A percentile compares a stretch with the other conserved stretches of the same genome.
Conservation (phyloP, 2,113 vertebrate species). For the Equus przewalskii region DNA sequence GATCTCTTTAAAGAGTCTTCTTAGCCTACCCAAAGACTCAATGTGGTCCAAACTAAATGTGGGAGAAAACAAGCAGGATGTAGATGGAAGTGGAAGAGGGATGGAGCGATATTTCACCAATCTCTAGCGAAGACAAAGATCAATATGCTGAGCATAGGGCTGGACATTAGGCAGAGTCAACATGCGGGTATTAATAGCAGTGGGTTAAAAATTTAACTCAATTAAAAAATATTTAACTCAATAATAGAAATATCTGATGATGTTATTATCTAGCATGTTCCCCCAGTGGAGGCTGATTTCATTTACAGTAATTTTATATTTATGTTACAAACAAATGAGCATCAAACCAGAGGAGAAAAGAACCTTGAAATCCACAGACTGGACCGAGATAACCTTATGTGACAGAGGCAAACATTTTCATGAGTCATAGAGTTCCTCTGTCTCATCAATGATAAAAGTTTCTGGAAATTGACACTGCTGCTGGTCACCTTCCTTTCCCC, state of each 20-base stretch:
- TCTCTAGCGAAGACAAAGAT: background rate
- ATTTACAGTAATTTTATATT: background rate
- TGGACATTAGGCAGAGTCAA: background rate
- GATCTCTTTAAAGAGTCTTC: background rate
- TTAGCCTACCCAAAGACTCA: background rate
- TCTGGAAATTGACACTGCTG: slow-evolving; percentile 7
- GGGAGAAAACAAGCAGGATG: background rate
- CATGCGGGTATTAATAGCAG: fast-evolving
- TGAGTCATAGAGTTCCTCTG: slow-evolving; percentile 21
- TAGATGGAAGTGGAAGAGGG: background rate
- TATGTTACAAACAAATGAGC: background rate
- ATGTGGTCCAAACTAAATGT: background rate
- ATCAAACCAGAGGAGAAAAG: background rate
- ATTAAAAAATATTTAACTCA: background rate
- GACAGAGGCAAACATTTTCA: background rate
- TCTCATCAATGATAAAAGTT: background rate
- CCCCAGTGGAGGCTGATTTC: background rate
- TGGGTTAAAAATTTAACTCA: background rate
- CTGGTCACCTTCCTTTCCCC: background rate
- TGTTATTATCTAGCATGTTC: background rate
- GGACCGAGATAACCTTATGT: background rate
- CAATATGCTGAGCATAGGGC: fast-evolving
- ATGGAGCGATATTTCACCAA: background rate
- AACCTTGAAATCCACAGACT: background rate
- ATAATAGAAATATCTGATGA: background rate